Evolutionary conservation across 2,888 invertebrate genomes (phyloP).

Genomic region (Taphrorychus bicolor): DNA sequence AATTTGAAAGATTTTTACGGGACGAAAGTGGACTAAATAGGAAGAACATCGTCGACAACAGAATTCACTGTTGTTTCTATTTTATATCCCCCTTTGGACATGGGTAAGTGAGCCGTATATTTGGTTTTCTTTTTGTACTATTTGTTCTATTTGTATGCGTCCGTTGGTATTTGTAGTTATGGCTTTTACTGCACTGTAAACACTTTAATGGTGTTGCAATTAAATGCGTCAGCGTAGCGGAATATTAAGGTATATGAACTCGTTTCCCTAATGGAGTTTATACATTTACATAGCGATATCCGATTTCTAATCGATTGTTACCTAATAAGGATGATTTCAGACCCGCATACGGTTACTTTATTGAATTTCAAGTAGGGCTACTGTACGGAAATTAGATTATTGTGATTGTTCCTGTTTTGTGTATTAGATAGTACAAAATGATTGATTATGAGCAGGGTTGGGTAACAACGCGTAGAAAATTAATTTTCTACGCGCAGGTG

Average conservation of each 20-base stretch:
- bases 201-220: neutral
- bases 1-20: slow-evolving; percentile 89
- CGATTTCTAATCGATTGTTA: slow-evolving; percentile 11
- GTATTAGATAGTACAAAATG: too few relatives aligned
- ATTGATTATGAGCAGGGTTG: too few relatives aligned
- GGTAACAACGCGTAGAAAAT: too few relatives aligned
- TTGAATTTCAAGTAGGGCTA: neutral
- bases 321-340: slow-evolving; percentile 1
- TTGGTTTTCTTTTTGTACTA: too few relatives aligned
- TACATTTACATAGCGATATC: slow-evolving; percentile 5
- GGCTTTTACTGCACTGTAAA: too few relatives aligned
- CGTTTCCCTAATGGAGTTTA: slow-evolving; percentile 5
- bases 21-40: slow-evolving; percentile 96
- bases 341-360: neutral
- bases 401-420: too few relatives aligned
- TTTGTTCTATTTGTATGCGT: too few relatives aligned
- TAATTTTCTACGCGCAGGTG: too few relatives aligned
- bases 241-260: slow-evolving; percentile 12
- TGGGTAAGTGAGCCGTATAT: slow-evolving; percentile 83
- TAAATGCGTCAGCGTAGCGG: neutral
- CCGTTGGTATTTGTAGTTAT: too few relatives aligned
- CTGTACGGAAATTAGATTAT: neutral
- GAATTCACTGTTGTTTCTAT: slow-evolving; percentile 97
- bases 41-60: slow-evolving; percentile 94
- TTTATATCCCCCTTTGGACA: slow-evolving; percentile 97